phyloP scores from a whole-genome alignment of 2,113 vertebrate species.

The Nanger granti region DNA sequence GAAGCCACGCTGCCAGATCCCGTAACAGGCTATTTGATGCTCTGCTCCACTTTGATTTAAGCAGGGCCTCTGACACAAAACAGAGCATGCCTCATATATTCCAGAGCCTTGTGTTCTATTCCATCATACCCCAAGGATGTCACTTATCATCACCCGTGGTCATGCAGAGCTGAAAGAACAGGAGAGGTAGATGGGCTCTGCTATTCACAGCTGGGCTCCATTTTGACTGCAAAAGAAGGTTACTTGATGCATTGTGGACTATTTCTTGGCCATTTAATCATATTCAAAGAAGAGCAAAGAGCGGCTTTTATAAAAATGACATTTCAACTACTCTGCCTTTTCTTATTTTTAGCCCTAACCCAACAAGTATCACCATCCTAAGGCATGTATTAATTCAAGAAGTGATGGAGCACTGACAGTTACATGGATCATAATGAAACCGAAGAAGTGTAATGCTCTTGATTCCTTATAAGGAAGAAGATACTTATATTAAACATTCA shows the following conservation, averaged over 20 bases:
- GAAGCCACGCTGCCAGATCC: not conserved
- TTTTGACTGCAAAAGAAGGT: not conserved
- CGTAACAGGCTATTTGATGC: not conserved
- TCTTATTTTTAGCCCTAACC: conserved; percentile 11
- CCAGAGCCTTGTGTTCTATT: not conserved
- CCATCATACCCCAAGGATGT: not conserved
- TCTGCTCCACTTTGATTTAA: not conserved
- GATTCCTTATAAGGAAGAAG: conserved; percentile 49
- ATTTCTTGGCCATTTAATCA: conserved; percentile 22
- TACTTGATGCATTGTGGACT: not conserved
- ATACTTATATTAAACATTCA: not conserved
- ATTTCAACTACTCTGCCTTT: conserved; percentile 1
- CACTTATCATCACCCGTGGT: not conserved
- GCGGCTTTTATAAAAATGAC: conserved; percentile 24
- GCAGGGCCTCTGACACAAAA: not conserved
- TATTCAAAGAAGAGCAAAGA: conserved; percentile 36
- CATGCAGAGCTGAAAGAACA: not conserved
- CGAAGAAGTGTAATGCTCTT: conserved; percentile 15
- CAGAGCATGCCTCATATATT: not conserved
- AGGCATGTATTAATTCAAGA: not conserved
- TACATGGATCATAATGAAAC: conserved; percentile 19
- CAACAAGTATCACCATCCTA: not conserved
- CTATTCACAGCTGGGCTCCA: not conserved
- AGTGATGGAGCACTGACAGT: not conserved
- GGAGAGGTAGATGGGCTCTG: not conserved